These are phyloP conservation scores for Drosophila repleta DNA, from an alignment of 1,140 invertebrate species.

Conservation along the genomic window DNA sequence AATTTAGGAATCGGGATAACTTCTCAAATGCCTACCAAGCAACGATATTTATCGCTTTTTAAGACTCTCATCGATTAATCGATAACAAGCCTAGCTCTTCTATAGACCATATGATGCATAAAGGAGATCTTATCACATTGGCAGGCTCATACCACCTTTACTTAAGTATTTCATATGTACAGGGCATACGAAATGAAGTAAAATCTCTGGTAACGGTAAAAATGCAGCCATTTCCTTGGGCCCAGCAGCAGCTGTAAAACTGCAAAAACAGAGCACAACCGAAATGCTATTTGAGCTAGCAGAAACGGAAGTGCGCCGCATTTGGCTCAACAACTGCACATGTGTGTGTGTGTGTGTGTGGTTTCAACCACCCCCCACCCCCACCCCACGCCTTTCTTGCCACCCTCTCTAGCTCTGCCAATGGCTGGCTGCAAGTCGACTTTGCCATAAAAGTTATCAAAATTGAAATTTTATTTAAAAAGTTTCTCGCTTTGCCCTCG, in stretches of 20 bases:
- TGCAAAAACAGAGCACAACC: slow-evolving; percentile 8
- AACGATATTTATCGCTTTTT: no score
- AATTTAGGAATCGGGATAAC: no score
- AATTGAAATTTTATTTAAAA: slow-evolving; percentile 73
- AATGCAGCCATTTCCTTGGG: slow-evolving; percentile 60
- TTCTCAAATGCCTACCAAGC: no score
- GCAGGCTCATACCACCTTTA: not conserved
- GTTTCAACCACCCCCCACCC: not conserved
- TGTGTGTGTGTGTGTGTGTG: slow-evolving; percentile 19
- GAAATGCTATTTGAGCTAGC: slow-evolving; percentile 25
- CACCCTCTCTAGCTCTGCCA: not conserved
- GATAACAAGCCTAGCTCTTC: not conserved
- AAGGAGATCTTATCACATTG: not conserved
- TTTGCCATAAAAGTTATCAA: slow-evolving; percentile 70
- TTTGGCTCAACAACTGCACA: slow-evolving; percentile 26
- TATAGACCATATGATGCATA: not conserved
- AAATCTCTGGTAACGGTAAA: slow-evolving; percentile 63
- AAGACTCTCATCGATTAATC: not conserved
- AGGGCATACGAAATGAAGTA: slow-evolving; percentile 28
- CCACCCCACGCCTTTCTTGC: not conserved
- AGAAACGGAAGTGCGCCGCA: slow-evolving; percentile 37
- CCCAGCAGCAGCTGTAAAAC: slow-evolving; percentile 11
- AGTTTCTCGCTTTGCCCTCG: slow-evolving; percentile 46
- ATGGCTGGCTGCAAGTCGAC: not conserved
- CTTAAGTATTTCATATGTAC: not conserved